These are phyloP conservation scores for Aptenodytes patagonicus DNA, from an alignment of 2,113 vertebrate species.

Conservation along the genomic window DNA sequence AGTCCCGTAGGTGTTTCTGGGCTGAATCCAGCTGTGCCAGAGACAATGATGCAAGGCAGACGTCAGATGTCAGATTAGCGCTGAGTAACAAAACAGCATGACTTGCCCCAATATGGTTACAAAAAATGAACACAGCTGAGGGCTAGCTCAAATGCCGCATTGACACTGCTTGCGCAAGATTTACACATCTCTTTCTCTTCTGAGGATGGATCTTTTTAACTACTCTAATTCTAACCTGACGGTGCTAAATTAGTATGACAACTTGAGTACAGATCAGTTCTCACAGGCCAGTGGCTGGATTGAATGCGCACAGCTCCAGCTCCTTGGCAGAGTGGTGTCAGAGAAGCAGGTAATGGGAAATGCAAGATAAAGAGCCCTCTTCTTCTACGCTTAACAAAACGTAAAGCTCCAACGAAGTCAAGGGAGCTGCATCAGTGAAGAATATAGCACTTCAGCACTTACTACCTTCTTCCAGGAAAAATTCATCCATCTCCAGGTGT, in stretches of 20 bases:
- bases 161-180: neutral
- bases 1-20: neutral
- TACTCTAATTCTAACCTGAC: neutral
- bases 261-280: neutral
- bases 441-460: neutral
- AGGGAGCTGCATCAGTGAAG: neutral
- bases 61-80: neutral
- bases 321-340: neutral
- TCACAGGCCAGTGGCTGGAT: neutral
- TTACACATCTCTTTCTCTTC: neutral
- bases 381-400: fast-evolving
- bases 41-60: neutral
- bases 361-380: neutral
- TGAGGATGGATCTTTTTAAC: neutral
- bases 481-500: fast-evolving
- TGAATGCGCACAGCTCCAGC: neutral
- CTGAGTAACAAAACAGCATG: neutral
- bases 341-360: neutral
- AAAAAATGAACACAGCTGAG: neutral
- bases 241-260: neutral
- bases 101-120: conserved; percentile 9
- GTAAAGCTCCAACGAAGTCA: neutral
- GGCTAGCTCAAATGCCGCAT: neutral
- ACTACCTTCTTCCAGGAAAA: neutral
- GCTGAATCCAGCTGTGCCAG: conserved; percentile 27